Conservation (phyloP, 2,113 vertebrate genomes). For the Gavia stellata region DNA sequence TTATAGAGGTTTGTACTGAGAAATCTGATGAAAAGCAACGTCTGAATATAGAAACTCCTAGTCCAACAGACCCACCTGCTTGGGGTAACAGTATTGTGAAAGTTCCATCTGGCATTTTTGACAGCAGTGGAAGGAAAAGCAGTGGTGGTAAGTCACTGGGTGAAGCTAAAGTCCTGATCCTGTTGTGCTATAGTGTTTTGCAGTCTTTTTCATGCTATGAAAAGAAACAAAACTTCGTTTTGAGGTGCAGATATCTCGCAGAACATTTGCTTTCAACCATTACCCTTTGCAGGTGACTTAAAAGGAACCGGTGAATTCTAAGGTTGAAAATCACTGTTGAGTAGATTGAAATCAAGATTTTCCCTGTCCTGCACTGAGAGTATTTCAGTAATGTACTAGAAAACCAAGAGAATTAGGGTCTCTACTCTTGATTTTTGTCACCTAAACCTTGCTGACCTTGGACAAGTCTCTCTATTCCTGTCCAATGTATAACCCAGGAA, state of each 20-base stretch:
- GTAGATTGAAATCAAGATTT: background rate
- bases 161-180: background rate
- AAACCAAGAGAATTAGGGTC: background rate
- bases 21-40: conserved; percentile 59
- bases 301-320: background rate
- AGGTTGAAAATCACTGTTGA: background rate
- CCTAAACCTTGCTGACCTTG: background rate
- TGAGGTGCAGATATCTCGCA: background rate
- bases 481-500: background rate
- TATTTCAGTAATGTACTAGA: background rate
- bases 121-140: conserved; percentile 65
- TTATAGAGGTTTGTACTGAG: conserved; percentile 39
- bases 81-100: conserved; percentile 88
- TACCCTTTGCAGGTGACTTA: background rate
- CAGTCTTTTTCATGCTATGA: background rate
- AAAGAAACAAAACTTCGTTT: background rate
- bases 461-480: background rate
- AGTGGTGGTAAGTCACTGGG: conserved; percentile 76
- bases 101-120: conserved; percentile 83
- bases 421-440: background rate
- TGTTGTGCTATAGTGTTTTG: background rate
- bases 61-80: conserved; percentile 55
- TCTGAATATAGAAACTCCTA: conserved; percentile 58
- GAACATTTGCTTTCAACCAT: background rate
- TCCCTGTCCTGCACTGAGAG: background rate